These are phyloP conservation scores for Ophiodon elongatus DNA, from an alignment of 2,113 vertebrate genomes.

Conservation along the genomic window DNA sequence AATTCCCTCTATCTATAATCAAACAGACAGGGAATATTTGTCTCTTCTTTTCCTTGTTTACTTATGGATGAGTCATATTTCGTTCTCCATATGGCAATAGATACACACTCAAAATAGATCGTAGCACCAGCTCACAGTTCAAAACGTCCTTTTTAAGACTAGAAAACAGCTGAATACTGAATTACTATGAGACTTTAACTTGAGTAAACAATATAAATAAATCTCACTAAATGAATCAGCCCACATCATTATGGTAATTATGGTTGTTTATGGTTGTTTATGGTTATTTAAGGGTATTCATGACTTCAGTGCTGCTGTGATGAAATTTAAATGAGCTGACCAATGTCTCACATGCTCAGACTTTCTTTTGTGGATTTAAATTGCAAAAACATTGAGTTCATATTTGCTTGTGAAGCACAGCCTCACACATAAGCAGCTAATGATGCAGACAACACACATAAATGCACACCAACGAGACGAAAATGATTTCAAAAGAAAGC, in stretches of 20 bases:
- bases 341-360: neutral
- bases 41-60: neutral
- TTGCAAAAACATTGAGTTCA: neutral
- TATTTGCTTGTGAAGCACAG: neutral
- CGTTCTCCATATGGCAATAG: neutral
- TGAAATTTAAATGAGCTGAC: neutral
- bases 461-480: neutral
- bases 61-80: neutral
- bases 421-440: neutral
- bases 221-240: neutral
- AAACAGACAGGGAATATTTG: too few relatives aligned
- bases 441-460: neutral
- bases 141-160: neutral
- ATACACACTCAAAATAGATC: conserved; percentile 6
- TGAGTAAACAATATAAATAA: neutral
- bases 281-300: neutral
- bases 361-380: neutral
- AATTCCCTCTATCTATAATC: too few relatives aligned
- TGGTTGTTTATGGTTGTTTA: neutral
- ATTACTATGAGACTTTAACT: neutral
- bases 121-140: neutral
- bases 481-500: neutral
- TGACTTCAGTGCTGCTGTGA: neutral
- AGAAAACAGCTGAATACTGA: neutral
- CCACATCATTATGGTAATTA: neutral